These are phyloP conservation scores for Eulimnadia texana DNA, from an alignment of 1,140 invertebrate species.

Conservation along the genomic window DNA sequence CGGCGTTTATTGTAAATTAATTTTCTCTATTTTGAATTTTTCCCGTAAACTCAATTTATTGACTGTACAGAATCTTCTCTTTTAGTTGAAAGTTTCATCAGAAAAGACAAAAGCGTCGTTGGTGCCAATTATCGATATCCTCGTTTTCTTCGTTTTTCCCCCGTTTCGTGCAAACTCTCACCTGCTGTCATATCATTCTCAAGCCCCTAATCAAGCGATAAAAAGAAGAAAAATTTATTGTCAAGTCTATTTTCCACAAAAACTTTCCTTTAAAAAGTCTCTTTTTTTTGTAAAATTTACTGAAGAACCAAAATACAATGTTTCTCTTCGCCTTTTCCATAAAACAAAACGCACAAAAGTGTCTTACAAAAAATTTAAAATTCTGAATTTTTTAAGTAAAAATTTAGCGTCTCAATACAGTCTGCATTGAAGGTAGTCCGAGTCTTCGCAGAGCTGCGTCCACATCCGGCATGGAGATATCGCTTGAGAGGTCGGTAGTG, in stretches of 20 bases:
- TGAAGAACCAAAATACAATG: neutral
- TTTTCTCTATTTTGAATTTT: neutral
- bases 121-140: too few relatives aligned
- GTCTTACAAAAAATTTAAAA: neutral
- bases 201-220: too few relatives aligned
- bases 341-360: neutral
- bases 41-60: neutral
- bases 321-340: neutral
- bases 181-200: too few relatives aligned
- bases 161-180: too few relatives aligned
- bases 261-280: too few relatives aligned
- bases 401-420: conserved; percentile 11
- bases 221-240: too few relatives aligned
- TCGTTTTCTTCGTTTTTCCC: too few relatives aligned
- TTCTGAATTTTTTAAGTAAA: neutral
- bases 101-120: too few relatives aligned
- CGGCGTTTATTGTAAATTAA: neutral
- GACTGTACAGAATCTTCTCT: too few relatives aligned
- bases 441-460: conserved; percentile 9
- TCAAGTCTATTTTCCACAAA: too few relatives aligned
- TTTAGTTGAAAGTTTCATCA: too few relatives aligned
- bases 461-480: conserved; percentile 13
- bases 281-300: neutral
- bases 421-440: conserved; percentile 7
- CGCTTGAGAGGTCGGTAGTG: neutral